Evolutionary conservation across 2,113 vertebrate genomes (phyloP).

Genomic region (Crotalus helleri): DNA sequence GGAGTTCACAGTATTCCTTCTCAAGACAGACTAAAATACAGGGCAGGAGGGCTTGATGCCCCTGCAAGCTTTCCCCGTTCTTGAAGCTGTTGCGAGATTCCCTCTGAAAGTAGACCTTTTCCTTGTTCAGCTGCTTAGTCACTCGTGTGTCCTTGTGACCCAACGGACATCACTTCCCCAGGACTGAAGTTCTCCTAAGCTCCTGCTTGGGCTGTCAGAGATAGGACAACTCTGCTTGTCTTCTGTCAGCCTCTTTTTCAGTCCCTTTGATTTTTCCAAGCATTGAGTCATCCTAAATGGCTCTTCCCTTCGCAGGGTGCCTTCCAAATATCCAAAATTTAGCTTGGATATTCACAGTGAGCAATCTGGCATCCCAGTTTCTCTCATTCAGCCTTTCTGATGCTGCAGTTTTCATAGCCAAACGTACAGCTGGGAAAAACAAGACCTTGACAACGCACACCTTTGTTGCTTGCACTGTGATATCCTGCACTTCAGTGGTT

Average conservation of each 20-base stretch:
- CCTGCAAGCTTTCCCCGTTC: neutral
- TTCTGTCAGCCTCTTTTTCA: neutral
- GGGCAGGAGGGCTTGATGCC: too few relatives aligned
- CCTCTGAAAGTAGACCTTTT: neutral
- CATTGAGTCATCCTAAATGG: neutral
- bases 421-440: neutral
- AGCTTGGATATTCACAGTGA: neutral
- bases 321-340: neutral
- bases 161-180: neutral
- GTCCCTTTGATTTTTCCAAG: neutral
- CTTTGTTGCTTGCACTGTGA: neutral
- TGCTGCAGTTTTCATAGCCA: neutral
- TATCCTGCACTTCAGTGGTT: neutral
- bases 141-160: neutral
- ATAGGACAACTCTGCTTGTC: neutral
- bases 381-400: neutral
- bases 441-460: neutral
- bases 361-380: neutral
- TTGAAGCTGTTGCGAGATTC: neutral
- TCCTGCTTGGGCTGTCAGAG: neutral
- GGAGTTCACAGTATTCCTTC: neutral
- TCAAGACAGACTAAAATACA: neutral
- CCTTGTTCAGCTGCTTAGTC: neutral
- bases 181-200: neutral
- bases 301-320: neutral